These are phyloP conservation scores for Onychomys arenicola DNA, from an alignment of 2,797 vertebrate genomes.

Conservation along the genomic window DNA sequence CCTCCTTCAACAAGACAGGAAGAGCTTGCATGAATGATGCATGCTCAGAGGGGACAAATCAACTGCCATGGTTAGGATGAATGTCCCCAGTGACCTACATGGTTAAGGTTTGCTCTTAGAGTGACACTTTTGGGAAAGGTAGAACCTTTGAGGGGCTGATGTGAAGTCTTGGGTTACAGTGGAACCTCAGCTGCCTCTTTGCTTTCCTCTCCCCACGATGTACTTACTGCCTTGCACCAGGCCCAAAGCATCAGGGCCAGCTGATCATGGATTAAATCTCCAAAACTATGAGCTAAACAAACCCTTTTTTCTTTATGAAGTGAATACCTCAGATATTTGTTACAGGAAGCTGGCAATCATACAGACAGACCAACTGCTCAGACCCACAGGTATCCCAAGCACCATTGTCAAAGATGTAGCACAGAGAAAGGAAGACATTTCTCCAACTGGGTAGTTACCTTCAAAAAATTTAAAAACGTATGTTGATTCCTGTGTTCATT, in stretches of 20 bases:
- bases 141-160: background rate
- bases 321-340: background rate
- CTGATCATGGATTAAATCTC: background rate
- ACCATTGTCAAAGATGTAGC: background rate
- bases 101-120: no score
- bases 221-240: background rate
- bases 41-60: no score
- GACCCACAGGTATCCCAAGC: background rate
- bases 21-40: fast-evolving
- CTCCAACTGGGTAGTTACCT: background rate
- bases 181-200: background rate
- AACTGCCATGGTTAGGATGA: background rate
- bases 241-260: background rate
- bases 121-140: background rate
- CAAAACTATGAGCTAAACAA: background rate
- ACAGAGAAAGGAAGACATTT: background rate
- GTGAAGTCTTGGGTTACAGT: background rate
- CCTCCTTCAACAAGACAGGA: background rate
- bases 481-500: background rate
- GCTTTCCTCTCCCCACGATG: background rate
- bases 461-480: background rate
- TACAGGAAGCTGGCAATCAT: background rate
- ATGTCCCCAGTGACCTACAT: background rate
- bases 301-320: background rate
- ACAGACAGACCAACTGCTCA: no score